Percentiles rank a stretch among this genome's conserved stretches.
Evolutionary conservation across 2,113 vertebrate species (phyloP).

Genomic region (Colossoma macropomum): DNA sequence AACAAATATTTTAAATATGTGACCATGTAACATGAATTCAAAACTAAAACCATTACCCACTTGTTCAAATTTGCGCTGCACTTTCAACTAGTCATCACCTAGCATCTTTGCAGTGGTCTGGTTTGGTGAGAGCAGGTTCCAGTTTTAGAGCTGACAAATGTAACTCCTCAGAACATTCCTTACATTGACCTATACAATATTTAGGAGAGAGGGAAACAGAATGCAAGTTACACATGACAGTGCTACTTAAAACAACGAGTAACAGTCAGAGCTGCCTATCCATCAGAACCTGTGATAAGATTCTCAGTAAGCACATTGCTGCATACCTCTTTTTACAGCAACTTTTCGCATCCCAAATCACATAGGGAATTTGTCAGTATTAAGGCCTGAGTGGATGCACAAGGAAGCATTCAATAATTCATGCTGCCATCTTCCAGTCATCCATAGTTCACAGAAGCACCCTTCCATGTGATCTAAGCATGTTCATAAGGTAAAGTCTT

Average conservation of each 20-base stretch:
- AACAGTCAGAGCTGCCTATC: background rate
- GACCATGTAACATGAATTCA: too few relatives aligned
- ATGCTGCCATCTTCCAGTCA: background rate
- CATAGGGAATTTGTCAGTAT: background rate
- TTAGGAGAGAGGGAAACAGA: background rate
- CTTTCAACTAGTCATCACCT: too few relatives aligned
- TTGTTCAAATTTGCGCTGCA: too few relatives aligned
- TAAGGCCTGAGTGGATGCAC: background rate
- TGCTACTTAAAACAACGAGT: background rate
- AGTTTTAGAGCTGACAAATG: too few relatives aligned
- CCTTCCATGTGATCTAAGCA: background rate
- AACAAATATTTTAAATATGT: too few relatives aligned
- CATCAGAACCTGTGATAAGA: background rate
- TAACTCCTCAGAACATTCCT: too few relatives aligned
- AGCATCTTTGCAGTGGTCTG: too few relatives aligned
- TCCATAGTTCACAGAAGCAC: background rate
- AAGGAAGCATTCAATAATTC: slow-evolving; percentile 1
- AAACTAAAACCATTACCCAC: too few relatives aligned
- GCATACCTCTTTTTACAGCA: background rate
- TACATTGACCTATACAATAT: too few relatives aligned
- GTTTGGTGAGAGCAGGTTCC: too few relatives aligned
- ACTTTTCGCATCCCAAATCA: background rate
- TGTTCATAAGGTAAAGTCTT: background rate
- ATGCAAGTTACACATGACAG: background rate
- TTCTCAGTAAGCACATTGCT: background rate